Base-by-base conservation (phyloP, 2,113 vertebrate species). In the Vimba vimba region DNA sequence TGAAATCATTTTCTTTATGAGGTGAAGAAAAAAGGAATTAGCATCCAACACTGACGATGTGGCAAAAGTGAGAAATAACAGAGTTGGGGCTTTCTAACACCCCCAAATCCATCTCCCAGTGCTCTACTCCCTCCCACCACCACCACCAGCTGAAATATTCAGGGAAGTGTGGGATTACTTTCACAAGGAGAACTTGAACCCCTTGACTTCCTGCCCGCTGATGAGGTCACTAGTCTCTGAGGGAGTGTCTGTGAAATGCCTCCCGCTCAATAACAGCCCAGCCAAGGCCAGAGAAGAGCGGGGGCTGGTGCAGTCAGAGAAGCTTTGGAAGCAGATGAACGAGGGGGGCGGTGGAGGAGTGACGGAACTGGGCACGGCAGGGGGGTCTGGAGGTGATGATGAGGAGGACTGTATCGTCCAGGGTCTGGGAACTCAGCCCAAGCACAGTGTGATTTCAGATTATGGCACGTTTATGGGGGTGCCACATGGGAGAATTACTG, bases 191-290 rank as follows among this genome's bases (percentile, higher is more conserved):
- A 94, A 94, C 93, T 92, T 92, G 91, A 94, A 93, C 92, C 93
- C 92, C 91, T 90, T 89, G 89, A 94, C 93, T 95, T 95, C 94
- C 95, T 95, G 94, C 91, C 92, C 27, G 33, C 88, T 90, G 92
- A 93, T 95, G 95, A 95, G 93, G 92, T 95, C 95, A 95, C 90
- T 62, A 64, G 92, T 95, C 93, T 94, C 91, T 66, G 86, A 90
- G 94, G 94, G 94, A 94, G 92, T 86, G 92, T 94, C 91, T 92
- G 92, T 89, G 89, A 94, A 94, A 94, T 90, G 91, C 92, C 91
- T 91, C 50, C 68, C 9, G 92, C 86, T 91, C 91, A 91, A 86
- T 90, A 91, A 91, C 90, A 92, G 88, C 75, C 76, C 77, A 81
- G 64, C 74, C 87, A 85, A 85, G 64, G 85, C 80, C 84, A 85